A percentile compares a stretch with the other conserved stretches of the same genome.
These are phyloP conservation scores for Chironomus tepperi DNA, from an alignment of 1,140 invertebrate genomes.

Conservation along the genomic window DNA sequence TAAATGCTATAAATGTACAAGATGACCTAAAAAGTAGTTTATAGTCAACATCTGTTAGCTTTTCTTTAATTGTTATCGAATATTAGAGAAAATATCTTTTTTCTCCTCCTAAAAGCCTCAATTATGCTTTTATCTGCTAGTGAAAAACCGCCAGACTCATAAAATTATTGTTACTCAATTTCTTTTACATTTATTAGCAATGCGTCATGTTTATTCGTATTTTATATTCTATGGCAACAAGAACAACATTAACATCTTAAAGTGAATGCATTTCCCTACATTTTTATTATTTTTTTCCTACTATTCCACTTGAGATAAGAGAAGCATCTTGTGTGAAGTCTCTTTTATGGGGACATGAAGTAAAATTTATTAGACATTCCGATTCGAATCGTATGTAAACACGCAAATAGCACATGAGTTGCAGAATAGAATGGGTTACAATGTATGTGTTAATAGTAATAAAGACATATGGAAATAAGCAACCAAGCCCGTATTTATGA, in stretches of 20 bases:
- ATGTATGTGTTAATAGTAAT: conserved; percentile 14
- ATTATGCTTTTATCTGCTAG: background rate
- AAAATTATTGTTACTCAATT: conserved; percentile 9
- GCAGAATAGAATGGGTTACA: background rate
- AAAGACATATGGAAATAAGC: background rate
- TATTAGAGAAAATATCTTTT: no score
- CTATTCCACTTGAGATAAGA: conserved; percentile 4
- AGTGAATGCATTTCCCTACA: background rate
- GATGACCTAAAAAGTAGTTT: no score
- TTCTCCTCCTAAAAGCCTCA: no score
- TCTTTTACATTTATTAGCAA: background rate
- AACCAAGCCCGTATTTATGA: background rate
- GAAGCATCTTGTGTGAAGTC: background rate
- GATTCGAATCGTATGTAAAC: conserved; percentile 6
- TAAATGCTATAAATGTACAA: no score
- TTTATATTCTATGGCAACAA: background rate
- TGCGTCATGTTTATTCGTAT: background rate
- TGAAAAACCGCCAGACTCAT: background rate
- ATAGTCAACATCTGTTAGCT: no score
- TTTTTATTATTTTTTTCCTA: background rate
- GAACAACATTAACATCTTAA: background rate
- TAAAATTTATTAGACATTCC: conserved; percentile 9
- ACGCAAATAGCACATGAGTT: background rate
- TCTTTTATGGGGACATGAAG: background rate
- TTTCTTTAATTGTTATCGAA: no score